Evolutionary conservation across 1,140 invertebrate genomes (phyloP).

Genomic region (Panulirus ornatus): DNA sequence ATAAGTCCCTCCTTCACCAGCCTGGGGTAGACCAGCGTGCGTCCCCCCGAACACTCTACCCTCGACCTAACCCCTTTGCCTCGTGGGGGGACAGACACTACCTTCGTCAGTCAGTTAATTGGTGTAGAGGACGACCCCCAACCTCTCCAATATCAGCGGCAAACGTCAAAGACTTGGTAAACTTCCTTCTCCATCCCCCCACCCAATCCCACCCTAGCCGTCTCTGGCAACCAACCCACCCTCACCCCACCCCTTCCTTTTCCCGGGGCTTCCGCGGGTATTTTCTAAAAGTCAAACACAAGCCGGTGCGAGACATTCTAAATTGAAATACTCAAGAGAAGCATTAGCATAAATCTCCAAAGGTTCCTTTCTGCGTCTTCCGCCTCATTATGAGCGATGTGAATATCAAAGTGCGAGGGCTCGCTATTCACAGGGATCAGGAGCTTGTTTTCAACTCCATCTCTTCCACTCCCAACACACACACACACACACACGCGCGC

Average conservation of each 20-base stretch:
- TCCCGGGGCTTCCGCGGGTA: background rate
- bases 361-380: conserved; percentile 45
- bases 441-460: background rate
- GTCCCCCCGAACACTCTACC: background rate
- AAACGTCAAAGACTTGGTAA: background rate
- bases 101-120: background rate
- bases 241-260: conserved; percentile 13
- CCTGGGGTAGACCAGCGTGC: too few species aligned
- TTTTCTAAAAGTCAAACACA: conserved; percentile 67
- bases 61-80: too few species aligned
- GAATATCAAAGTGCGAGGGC: conserved; percentile 3
- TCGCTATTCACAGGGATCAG: background rate
- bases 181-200: background rate
- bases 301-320: conserved; percentile 50
- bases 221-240: background rate
- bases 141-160: background rate
- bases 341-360: conserved; percentile 64
- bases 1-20: background rate
- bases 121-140: too few species aligned
- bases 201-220: background rate
- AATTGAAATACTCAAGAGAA: conserved; percentile 63
- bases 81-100: background rate
- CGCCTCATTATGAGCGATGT: conserved; percentile 54
- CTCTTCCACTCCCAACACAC: background rate
- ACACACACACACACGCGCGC: too few species aligned